Evolutionary conservation across 2,113 vertebrate genomes (phyloP).

Genomic region (Oryzias melastigma): DNA sequence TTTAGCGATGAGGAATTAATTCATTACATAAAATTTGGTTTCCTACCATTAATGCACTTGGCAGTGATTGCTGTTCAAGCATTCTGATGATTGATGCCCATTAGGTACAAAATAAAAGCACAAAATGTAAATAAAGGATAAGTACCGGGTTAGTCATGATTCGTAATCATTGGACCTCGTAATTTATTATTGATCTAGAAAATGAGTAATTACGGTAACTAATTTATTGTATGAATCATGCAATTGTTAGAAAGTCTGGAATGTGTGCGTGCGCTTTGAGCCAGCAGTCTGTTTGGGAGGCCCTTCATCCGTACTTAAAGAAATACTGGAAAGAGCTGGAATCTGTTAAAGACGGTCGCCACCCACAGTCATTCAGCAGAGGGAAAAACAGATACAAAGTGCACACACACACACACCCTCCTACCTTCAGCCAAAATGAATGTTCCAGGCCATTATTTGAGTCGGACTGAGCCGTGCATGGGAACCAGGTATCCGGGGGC

Average conservation of each 20-base stretch:
- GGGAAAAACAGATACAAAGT: slow-evolving; percentile 21
- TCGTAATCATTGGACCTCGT: slow-evolving; percentile 43
- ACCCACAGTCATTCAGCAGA: slow-evolving; percentile 20
- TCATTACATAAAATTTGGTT: slow-evolving; percentile 31
- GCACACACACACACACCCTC: neutral
- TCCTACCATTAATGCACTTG: slow-evolving; percentile 19
- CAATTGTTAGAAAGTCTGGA: slow-evolving; percentile 27
- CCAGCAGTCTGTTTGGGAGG: slow-evolving; percentile 14
- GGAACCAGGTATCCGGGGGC: slow-evolving; percentile 82
- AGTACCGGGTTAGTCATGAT: slow-evolving; percentile 19
- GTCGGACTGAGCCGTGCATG: slow-evolving; percentile 74
- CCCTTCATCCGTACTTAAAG: slow-evolving; percentile 23
- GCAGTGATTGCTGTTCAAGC: slow-evolving; percentile 16
- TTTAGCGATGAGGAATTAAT: slow-evolving; percentile 35
- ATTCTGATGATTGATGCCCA: slow-evolving; percentile 14
- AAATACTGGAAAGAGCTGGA: slow-evolving; percentile 29
- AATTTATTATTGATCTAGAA: slow-evolving; percentile 33
- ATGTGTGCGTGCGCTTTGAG: slow-evolving; percentile 13
- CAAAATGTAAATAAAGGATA: slow-evolving; percentile 25
- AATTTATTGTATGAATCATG: slow-evolving; percentile 35
- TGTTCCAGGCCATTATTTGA: slow-evolving; percentile 64
- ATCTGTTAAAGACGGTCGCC: slow-evolving; percentile 22
- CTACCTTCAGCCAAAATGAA: slow-evolving; percentile 86
- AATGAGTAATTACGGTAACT: slow-evolving; percentile 28
- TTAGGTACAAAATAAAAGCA: slow-evolving; percentile 9